A percentile compares a stretch with the other conserved stretches of the same genome.
Conservation (phyloP, 2,888 invertebrate species). For the Tolmerus cingulatus region DNA sequence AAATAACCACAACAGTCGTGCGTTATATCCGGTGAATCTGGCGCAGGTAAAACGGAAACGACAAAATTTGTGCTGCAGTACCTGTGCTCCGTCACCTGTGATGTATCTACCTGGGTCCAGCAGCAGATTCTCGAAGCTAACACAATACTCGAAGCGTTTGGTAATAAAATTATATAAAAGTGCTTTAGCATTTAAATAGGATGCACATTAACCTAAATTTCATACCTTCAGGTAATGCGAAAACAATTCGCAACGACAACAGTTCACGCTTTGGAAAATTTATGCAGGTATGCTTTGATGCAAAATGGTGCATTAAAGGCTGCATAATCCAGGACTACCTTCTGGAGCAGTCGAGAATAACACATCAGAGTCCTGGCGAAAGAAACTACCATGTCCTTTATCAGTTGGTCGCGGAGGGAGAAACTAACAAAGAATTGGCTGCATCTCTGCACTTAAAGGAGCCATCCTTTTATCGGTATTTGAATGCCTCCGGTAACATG, state of each 20-base stretch:
- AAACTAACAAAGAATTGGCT: constrained; percentile 78
- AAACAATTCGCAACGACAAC: constrained; percentile 92
- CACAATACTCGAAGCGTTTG: constrained; percentile 91
- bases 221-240: constrained; percentile 80
- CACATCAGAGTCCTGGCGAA: constrained; percentile 86
- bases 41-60: constrained; percentile 93
- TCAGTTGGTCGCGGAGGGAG: constrained; percentile 86
- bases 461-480: constrained; percentile 80
- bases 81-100: constrained; percentile 85
- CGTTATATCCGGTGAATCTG: constrained; percentile 92
- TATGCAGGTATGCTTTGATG: constrained; percentile 92
- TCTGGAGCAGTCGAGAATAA: constrained; percentile 88
- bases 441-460: constrained; percentile 77
- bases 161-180: constrained; percentile 62
- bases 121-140: constrained; percentile 94
- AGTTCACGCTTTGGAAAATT: constrained; percentile 95
- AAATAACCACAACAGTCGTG: constrained; percentile 72
- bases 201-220: background rate
- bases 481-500: constrained; percentile 80
- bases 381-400: constrained; percentile 93
- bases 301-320: constrained; percentile 87
- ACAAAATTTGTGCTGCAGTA: constrained; percentile 92
- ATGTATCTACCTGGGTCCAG: constrained; percentile 91
- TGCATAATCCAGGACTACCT: constrained; percentile 92
- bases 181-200: background rate